A percentile compares a stretch with the other conserved stretches of the same genome.
Conservation (phyloP, 2,888 invertebrate genomes). For the Chymomyza caudatula region DNA sequence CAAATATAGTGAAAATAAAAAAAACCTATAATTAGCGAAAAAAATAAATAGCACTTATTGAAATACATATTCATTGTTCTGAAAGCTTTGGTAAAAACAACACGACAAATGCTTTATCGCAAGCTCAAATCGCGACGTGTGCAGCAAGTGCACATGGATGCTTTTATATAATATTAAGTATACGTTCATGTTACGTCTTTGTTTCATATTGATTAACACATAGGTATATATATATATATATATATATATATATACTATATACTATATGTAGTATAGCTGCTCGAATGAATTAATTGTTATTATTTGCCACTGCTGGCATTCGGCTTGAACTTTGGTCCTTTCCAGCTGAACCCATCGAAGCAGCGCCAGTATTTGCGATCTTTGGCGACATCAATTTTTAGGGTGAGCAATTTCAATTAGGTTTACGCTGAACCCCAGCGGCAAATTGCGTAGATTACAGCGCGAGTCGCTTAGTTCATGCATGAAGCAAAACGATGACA, state of each 20-base stretch:
- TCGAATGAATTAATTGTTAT: constrained; percentile 5
- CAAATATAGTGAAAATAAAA: constrained; percentile 36
- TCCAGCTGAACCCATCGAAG: constrained; percentile 41
- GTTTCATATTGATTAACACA: background rate
- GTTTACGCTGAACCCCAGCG: constrained; percentile 59
- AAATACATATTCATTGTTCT: constrained; percentile 3
- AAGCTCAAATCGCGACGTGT: constrained; percentile 4
- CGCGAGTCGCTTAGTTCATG: constrained; percentile 36
- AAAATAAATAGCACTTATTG: constrained; percentile 28
- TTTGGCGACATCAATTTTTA: constrained; percentile 76
- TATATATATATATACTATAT: no score
- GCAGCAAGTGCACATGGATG: constrained; percentile 5
- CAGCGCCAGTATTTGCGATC: constrained; percentile 59
- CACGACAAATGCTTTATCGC: constrained; percentile 20
- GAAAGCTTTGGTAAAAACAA: constrained; percentile 5
- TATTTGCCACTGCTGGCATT: constrained; percentile 36
- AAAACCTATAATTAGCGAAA: constrained; percentile 3
- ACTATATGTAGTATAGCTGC: background rate
- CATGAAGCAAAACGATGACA: constrained; percentile 36
- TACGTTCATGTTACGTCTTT: background rate
- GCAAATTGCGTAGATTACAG: constrained; percentile 53
- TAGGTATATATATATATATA: no score
- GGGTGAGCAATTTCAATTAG: constrained; percentile 77
- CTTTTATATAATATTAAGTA: background rate
- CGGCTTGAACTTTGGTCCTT: constrained; percentile 72